Evolutionary conservation across 2,888 invertebrate genomes (phyloP).

Genomic region (Melieria omissa): DNA sequence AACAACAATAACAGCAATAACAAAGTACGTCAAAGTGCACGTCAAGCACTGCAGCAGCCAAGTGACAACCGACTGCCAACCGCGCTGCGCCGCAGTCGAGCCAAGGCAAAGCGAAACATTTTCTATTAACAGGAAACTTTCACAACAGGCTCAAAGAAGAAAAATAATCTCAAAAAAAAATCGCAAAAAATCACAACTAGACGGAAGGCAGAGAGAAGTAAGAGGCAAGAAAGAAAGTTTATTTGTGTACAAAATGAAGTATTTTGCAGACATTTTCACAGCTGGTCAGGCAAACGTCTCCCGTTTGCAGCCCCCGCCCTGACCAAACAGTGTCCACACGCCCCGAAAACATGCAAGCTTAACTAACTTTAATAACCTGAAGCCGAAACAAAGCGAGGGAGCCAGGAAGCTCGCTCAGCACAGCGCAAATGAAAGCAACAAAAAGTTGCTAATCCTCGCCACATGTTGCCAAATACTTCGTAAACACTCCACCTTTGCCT

Average conservation of each 20-base stretch:
- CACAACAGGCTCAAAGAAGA: background rate
- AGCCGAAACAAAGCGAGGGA: background rate
- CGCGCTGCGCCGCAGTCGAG: background rate
- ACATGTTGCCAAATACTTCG: slow-evolving; percentile 25
- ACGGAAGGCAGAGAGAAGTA: slow-evolving; percentile 35
- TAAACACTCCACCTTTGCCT: slow-evolving; percentile 16
- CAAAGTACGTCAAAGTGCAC: background rate
- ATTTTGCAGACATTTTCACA: slow-evolving; percentile 45
- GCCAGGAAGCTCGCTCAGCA: background rate
- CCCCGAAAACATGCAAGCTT: background rate
- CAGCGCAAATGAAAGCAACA: background rate
- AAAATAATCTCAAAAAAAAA: slow-evolving; percentile 19
- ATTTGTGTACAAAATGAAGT: background rate
- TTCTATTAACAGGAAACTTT: slow-evolving; percentile 12
- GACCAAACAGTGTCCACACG: background rate
- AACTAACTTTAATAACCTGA: background rate
- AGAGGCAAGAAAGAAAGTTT: slow-evolving; percentile 9
- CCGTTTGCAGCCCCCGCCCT: background rate
- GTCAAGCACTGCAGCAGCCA: too few relatives aligned
- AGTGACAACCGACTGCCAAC: too few relatives aligned
- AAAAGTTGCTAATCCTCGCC: slow-evolving; percentile 33
- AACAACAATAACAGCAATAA: background rate
- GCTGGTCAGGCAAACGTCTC: slow-evolving; percentile 48
- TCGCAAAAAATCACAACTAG: slow-evolving; percentile 21
- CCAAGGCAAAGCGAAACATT: background rate